These are phyloP conservation scores for Cryptoprocta ferox DNA, from an alignment of 2,797 vertebrate genomes.

Conservation along the genomic window DNA sequence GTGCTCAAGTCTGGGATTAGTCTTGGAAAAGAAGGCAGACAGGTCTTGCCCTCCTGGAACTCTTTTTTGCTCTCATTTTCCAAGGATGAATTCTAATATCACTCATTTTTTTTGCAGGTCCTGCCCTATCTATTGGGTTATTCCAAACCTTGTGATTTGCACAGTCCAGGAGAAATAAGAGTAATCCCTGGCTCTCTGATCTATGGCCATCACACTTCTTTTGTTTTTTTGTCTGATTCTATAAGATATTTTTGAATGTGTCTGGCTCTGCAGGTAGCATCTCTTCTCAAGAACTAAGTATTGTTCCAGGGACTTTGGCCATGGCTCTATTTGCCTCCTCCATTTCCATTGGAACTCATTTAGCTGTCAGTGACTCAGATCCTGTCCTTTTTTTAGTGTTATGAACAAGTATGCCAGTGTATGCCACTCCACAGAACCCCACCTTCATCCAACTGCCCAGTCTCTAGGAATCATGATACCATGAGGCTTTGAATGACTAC, in stretches of 20 bases:
- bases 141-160: neutral
- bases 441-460: neutral
- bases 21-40: neutral
- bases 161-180: neutral
- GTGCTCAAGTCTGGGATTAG: neutral
- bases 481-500: neutral
- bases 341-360: neutral
- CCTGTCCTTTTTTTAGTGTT: neutral
- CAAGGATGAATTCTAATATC: neutral
- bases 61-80: neutral
- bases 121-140: neutral
- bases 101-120: neutral
- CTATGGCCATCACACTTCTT: neutral
- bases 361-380: neutral
- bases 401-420: neutral
- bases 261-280: neutral
- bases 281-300: neutral
- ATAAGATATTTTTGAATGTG: neutral
- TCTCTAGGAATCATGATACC: neutral
- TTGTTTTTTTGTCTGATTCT: neutral
- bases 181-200: neutral
- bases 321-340: neutral
- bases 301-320: neutral
- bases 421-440: neutral
- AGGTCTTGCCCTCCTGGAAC: neutral